Conservation (phyloP, 1,140 invertebrate species). For the Diuraphis noxia region DNA sequence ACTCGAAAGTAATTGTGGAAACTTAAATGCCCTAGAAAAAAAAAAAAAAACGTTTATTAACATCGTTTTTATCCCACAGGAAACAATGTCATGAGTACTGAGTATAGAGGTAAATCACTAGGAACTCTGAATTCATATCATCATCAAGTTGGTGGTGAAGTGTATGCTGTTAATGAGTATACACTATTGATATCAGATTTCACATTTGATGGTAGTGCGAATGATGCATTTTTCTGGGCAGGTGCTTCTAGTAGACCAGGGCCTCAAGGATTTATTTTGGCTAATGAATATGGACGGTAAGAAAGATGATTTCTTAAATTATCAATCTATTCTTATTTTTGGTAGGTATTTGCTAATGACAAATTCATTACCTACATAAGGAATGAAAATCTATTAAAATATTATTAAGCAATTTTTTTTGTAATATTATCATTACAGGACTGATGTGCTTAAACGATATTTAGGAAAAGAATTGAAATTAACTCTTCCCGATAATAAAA, state of each 20-base stretch:
- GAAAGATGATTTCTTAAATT: constrained; percentile 58
- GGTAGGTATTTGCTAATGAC: too few relatives aligned
- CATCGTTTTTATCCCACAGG: neutral
- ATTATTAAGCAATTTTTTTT: neutral
- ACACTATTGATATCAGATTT: constrained; percentile 82
- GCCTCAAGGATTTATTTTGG: constrained; percentile 87
- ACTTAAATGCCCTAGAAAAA: neutral
- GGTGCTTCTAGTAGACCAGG: constrained; percentile 84
- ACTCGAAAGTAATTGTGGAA: neutral
- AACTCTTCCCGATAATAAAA: constrained; percentile 81
- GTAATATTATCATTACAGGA: constrained; percentile 65
- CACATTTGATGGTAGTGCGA: constrained; percentile 88
- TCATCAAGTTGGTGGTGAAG: constrained; percentile 83
- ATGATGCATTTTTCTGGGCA: constrained; percentile 90
- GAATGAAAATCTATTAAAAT: neutral
- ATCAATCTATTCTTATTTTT: too few relatives aligned
- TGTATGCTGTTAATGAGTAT: constrained; percentile 87
- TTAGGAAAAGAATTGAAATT: constrained; percentile 84
- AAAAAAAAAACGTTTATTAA: neutral
- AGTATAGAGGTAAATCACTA: constrained; percentile 78
- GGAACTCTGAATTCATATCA: constrained; percentile 90
- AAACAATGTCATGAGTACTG: constrained; percentile 60
- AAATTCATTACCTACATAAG: neutral
- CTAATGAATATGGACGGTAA: constrained; percentile 84
- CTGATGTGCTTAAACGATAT: constrained; percentile 83